These are phyloP conservation scores for Sarotherodon lohbergeri DNA, from an alignment of 2,113 vertebrate genomes.

Conservation along the genomic window DNA sequence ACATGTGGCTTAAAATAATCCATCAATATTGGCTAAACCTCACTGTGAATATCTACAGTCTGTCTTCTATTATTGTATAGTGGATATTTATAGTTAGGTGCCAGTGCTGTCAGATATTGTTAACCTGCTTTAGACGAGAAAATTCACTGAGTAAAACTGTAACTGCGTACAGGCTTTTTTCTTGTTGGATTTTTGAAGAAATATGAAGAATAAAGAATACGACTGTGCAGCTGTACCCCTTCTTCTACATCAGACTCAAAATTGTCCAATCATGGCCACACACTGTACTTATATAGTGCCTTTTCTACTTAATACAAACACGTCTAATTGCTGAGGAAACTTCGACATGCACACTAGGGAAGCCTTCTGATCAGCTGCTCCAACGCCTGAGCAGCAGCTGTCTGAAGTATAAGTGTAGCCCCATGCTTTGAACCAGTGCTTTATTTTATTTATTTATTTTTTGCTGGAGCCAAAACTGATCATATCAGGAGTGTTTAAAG, in stretches of 20 bases:
- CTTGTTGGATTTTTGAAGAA: neutral
- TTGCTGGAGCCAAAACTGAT: neutral
- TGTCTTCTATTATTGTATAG: neutral
- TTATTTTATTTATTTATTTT: neutral
- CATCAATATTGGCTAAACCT: neutral
- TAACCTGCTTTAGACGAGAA: neutral
- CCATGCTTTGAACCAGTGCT: neutral
- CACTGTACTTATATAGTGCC: neutral
- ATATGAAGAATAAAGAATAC: neutral
- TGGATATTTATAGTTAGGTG: neutral
- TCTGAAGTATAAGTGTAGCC: neutral
- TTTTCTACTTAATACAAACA: neutral
- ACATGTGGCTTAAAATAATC: neutral
- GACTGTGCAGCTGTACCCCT: neutral
- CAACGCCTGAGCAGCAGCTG: neutral
- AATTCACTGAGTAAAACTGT: neutral
- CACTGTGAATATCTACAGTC: neutral
- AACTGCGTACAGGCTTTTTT: neutral
- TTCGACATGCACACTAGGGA: neutral
- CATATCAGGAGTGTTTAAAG: neutral
- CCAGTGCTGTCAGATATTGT: neutral
- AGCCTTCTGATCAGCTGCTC: neutral
- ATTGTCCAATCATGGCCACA: neutral
- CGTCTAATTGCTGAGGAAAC: neutral
- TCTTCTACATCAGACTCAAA: neutral